phyloP scores from a whole-genome alignment of 2,113 vertebrate species.

The Stictonetta naevosa region DNA sequence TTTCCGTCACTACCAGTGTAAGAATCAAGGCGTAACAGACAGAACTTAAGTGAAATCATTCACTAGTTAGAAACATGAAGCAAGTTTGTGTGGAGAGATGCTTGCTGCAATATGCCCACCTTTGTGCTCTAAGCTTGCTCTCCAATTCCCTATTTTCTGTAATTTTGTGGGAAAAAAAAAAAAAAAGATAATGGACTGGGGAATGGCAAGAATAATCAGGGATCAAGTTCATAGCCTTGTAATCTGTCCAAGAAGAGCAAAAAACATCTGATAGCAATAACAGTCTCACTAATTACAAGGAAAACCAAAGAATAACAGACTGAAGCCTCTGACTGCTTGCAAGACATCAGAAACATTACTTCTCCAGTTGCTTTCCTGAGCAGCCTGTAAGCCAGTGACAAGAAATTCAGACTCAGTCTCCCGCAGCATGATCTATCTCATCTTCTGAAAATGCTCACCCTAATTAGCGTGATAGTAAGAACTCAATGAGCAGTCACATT shows the following conservation, averaged over 20 bases:
- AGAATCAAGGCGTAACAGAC: background rate
- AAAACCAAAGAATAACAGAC: background rate
- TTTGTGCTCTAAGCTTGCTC: background rate
- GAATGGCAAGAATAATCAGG: background rate
- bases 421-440: background rate
- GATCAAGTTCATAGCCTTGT: background rate
- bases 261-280: background rate
- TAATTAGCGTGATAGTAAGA: background rate
- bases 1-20: background rate
- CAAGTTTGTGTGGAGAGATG: background rate
- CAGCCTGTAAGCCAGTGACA: background rate
- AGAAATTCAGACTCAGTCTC: background rate
- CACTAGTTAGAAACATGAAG: background rate
- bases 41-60: background rate
- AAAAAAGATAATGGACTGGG: background rate
- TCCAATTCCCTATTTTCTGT: background rate
- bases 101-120: background rate
- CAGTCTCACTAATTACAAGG: background rate
- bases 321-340: background rate
- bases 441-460: background rate
- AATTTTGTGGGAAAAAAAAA: background rate
- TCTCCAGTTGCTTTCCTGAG: background rate
- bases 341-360: background rate
- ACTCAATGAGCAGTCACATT: background rate
- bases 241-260: background rate